These are phyloP conservation scores for Drosophila infuscata DNA, from an alignment of 2,888 invertebrate genomes.

Conservation along the genomic window DNA sequence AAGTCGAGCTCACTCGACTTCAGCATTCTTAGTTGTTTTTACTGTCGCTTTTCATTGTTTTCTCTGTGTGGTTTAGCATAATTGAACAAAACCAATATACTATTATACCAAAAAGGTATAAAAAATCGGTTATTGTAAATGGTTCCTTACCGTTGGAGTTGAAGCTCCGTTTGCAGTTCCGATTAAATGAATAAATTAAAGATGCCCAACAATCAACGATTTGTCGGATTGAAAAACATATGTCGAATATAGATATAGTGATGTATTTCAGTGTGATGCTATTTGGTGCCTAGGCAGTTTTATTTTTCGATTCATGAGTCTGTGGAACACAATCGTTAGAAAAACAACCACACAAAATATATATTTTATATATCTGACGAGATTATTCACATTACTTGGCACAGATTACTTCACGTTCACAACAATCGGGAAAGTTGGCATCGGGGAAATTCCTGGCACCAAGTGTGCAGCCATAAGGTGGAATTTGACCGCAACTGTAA, in stretches of 20 bases:
- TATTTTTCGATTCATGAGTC: slow-evolving; percentile 25
- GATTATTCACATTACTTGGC: slow-evolving; percentile 2
- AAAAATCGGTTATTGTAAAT: background rate
- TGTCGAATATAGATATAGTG: background rate
- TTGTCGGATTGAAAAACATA: background rate
- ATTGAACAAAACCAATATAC: too few relatives aligned
- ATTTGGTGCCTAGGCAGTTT: background rate
- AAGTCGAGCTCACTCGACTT: too few relatives aligned
- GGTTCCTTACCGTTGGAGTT: background rate
- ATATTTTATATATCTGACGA: background rate
- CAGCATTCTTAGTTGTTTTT: too few relatives aligned
- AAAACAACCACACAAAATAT: slow-evolving; percentile 14
- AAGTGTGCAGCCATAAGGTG: slow-evolving; percentile 33
- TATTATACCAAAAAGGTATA: too few relatives aligned
- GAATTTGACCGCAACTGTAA: slow-evolving; percentile 55
- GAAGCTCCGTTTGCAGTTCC: background rate
- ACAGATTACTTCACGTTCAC: slow-evolving; percentile 33
- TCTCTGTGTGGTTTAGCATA: too few relatives aligned
- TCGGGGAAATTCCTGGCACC: slow-evolving; percentile 43
- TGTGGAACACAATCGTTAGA: slow-evolving; percentile 12
- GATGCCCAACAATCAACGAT: background rate
- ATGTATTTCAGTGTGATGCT: background rate
- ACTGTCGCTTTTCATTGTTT: too few relatives aligned
- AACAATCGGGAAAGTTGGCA: slow-evolving; percentile 62
- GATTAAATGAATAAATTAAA: background rate